These are phyloP conservation scores for Montipora cactus DNA, from an alignment of 64 coral and sea anemone species.

Conservation along the genomic window DNA sequence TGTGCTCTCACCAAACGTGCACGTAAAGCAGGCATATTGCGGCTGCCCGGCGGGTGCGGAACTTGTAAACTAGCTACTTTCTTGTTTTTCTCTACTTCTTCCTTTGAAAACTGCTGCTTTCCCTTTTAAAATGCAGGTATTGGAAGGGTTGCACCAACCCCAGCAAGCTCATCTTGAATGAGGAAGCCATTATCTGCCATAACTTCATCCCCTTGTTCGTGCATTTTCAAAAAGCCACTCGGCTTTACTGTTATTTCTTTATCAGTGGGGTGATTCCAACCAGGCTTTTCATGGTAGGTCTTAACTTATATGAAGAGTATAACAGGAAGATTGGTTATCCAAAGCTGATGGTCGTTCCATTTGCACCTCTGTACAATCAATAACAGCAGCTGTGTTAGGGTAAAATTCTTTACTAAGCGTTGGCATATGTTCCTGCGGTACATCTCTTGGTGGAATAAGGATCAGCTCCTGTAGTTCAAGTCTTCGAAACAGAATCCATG, in stretches of 20 bases:
- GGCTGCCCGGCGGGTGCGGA: constrained; percentile 28
- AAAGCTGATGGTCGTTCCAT: constrained; percentile 46
- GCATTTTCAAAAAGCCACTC: constrained; percentile 35
- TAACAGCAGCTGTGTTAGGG: constrained; percentile 54
- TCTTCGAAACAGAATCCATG: constrained; percentile 58
- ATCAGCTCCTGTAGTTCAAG: constrained; percentile 55
- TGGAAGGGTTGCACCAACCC: constrained; percentile 61
- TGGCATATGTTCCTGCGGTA: constrained; percentile 33
- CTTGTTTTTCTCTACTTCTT: constrained; percentile 58
- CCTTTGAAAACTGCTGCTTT: constrained; percentile 64
- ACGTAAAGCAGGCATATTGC: constrained; percentile 25
- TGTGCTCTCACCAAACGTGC: constrained; percentile 16
- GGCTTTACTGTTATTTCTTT: constrained; percentile 59
- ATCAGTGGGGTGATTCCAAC: constrained; percentile 59
- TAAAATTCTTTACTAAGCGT: constrained; percentile 48
- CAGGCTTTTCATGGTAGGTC: constrained; percentile 49
- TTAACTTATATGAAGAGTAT: constrained; percentile 64
- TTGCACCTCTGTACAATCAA: constrained; percentile 72
- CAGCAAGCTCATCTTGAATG: constrained; percentile 68
- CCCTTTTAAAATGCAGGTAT: constrained; percentile 66
- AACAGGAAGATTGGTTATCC: constrained; percentile 47
- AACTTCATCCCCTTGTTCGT: constrained; percentile 23
- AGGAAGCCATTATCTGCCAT: constrained; percentile 41
- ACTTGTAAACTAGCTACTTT: constrained; percentile 70
- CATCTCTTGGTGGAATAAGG: constrained; percentile 21